Percentiles rank a stretch among this genome's conserved stretches.
These are phyloP conservation scores for Desoria tigrina DNA, from an alignment of 2,888 invertebrate species.

Conservation along the genomic window DNA sequence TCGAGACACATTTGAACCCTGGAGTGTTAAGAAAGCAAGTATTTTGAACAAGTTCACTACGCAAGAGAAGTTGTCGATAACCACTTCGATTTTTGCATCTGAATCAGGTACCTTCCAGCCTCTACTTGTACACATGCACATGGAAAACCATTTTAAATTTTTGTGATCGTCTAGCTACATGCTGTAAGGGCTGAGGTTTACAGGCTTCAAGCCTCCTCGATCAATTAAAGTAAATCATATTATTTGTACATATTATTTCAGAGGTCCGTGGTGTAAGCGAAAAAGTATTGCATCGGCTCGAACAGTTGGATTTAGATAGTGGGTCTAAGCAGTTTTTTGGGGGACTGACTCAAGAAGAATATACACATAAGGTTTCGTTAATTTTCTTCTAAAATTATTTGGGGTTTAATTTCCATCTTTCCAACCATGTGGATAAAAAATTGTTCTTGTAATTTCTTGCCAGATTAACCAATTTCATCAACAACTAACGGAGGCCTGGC, in stretches of 20 bases:
- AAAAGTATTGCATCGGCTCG: slow-evolving; percentile 84
- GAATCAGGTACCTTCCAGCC: slow-evolving; percentile 52
- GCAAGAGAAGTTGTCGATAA: slow-evolving; percentile 86
- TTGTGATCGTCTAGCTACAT: too few species aligned
- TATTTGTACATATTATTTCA: too few species aligned
- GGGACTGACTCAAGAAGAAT: slow-evolving; percentile 90
- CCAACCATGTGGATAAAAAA: too few species aligned
- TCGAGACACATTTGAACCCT: slow-evolving; percentile 68
- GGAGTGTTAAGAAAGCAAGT: slow-evolving; percentile 72
- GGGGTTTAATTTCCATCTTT: too few species aligned
- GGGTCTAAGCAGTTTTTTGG: slow-evolving; percentile 80
- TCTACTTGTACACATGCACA: not conserved
- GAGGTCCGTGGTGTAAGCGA: slow-evolving; percentile 65
- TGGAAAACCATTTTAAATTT: too few species aligned
- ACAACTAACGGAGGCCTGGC: slow-evolving; percentile 89
- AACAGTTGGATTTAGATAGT: slow-evolving; percentile 94
- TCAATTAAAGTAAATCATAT: too few species aligned
- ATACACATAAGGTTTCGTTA: slow-evolving; percentile 60
- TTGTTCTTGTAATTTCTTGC: slow-evolving; percentile 57
- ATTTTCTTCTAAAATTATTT: not conserved
- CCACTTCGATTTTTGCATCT: slow-evolving; percentile 66
- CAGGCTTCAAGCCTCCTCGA: too few species aligned
- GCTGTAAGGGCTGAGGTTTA: too few species aligned
- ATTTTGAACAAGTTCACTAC: slow-evolving; percentile 90
- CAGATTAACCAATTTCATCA: slow-evolving; percentile 87